Base-by-base conservation (phyloP, 2,113 vertebrate species). In the Saguinus imperator region DNA sequence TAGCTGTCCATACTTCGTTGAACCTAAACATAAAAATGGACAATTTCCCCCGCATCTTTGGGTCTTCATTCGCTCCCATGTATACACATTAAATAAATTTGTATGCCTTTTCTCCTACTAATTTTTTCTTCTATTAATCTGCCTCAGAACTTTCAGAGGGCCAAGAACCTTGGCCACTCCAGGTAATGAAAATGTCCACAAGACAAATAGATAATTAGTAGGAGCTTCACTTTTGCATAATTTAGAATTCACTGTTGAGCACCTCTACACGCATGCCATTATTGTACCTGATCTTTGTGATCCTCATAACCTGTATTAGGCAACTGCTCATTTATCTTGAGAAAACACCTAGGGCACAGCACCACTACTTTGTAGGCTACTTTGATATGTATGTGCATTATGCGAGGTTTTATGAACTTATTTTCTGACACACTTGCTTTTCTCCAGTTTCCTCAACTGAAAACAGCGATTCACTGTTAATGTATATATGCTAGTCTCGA, bases 391-490 rank as follows among this genome's bases (percentile, higher is more conserved):
- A 87, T 14, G 25, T 61, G 6, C 48, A 88, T 93, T 66, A 72
- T 68, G 40, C n/a, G 45, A 94, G 20, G 21, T 66, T 92, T 97
- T 75, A 77, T 72, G 45, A 64, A 66, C 58, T 88, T 68, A 43
- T 64, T 95, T 95, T 73, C 35, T 72, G 43, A 88, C 11, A 85
- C 45, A 77, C 55, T 72, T 87, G 91, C 6, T 92, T 95, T 87
- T 55, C 94, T 79, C 70, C 43, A 35, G 45, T 83, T 66, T 85
- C 83, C 57, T 95, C 40, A 92, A 21, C 35, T 61, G 61, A 91
- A 94, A 94, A 86, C 43, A 58, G 40, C 35, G 43, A 73, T 55
- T 97, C 68, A 43, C 61, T 87, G 11, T 77, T 81, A 85, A 58
- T 77, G 35, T 89, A 61, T 68, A 84, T 57, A 76, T 1, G 32